Evolutionary conservation across 2,797 vertebrate genomes (phyloP).

Genomic region (Sphaeramia orbicularis): DNA sequence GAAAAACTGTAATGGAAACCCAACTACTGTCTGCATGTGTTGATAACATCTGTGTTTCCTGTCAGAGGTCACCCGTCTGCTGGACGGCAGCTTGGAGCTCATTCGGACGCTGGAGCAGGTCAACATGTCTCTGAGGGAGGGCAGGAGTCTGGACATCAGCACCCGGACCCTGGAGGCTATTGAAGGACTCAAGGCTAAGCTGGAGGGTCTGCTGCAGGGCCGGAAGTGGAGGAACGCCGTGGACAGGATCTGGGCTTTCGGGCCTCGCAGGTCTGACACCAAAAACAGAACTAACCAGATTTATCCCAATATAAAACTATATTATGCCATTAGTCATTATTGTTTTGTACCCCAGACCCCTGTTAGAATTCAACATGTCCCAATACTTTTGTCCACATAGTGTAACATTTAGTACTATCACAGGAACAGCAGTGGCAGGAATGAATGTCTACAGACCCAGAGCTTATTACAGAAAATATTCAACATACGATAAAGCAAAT

Average conservation of each 20-base stretch:
- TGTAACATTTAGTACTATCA: no score
- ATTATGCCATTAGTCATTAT: no score
- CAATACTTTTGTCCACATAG: no score
- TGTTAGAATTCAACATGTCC: no score
- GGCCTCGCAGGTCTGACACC: conserved; percentile 87
- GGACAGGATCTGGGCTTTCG: conserved; percentile 94
- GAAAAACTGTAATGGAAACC: no score
- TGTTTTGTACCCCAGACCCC: no score
- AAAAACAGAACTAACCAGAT: no score
- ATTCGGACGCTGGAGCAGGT: conserved; percentile 93
- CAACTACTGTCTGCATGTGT: no score
- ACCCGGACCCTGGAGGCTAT: conserved; percentile 86
- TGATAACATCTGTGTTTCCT: not conserved
- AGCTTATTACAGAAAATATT: no score
- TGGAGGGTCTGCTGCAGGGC: conserved; percentile 89
- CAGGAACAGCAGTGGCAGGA: no score
- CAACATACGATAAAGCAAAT: no score
- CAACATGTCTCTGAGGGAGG: conserved; percentile 89
- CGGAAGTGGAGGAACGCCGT: conserved; percentile 92
- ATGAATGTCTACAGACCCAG: not conserved
- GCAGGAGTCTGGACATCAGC: conserved; percentile 83
- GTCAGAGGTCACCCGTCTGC: conserved; percentile 86
- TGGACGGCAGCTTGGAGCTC: conserved; percentile 90
- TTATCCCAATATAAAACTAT: no score
- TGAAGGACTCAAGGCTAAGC: conserved; percentile 84